Evolutionary conservation across 2,797 vertebrate species (phyloP).

Genomic region (Carapus acus): DNA sequence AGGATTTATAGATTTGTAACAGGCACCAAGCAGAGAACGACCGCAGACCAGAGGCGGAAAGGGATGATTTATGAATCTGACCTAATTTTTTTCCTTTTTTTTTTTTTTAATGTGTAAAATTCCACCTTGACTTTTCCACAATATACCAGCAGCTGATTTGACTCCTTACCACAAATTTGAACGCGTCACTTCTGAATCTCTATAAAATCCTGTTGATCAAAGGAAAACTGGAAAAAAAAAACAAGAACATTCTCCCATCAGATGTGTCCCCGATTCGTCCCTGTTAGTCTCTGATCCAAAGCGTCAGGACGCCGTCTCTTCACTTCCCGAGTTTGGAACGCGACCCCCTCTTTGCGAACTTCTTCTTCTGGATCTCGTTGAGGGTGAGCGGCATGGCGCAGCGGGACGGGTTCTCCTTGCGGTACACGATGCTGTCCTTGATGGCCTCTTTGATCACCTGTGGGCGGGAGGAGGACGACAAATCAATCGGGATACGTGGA

Average conservation of each 20-base stretch:
- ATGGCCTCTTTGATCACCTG: constrained; percentile 92
- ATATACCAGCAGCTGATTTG: too few relatives aligned
- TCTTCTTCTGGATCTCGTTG: constrained; percentile 81
- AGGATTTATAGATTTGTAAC: not conserved
- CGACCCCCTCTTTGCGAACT: constrained; percentile 75
- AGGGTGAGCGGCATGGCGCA: constrained; percentile 81
- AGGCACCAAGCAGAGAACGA: too few relatives aligned
- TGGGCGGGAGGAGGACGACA: constrained; percentile 15
- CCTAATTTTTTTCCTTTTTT: too few relatives aligned
- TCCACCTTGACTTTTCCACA: too few relatives aligned
- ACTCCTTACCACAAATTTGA: constrained; percentile 5
- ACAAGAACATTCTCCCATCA: constrained; percentile 33
- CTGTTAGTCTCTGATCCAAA: too few relatives aligned
- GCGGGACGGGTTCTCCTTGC: constrained; percentile 80
- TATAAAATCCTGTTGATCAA: constrained; percentile 27
- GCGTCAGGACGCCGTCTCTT: too few relatives aligned
- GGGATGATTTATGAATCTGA: too few relatives aligned
- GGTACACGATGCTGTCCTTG: constrained; percentile 82
- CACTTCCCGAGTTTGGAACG: constrained; percentile 58
- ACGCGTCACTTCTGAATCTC: too few relatives aligned
- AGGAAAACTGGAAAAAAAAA: constrained; percentile 17
- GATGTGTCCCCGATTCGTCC: too few relatives aligned
- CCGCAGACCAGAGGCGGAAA: too few relatives aligned
- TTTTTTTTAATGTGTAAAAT: too few relatives aligned
- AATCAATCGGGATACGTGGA: not conserved